A percentile compares a stretch with the other conserved stretches of the same genome.
These are phyloP conservation scores for Drosophila sp. DNA, from an alignment of 1,140 invertebrate species.

Conservation along the genomic window DNA sequence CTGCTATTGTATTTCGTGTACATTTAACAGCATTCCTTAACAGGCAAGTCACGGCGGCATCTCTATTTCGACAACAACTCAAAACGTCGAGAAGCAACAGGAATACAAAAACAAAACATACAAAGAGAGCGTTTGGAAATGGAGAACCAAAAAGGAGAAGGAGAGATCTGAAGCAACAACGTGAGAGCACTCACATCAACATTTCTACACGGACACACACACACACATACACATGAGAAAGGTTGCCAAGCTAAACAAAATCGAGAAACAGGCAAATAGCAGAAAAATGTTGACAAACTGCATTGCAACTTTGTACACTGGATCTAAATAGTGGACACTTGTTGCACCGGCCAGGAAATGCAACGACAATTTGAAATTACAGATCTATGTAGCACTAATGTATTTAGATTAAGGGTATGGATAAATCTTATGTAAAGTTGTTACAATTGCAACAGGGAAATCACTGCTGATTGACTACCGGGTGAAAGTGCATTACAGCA, in stretches of 20 bases:
- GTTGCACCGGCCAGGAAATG: constrained; percentile 17
- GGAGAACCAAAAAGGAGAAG: constrained; percentile 6
- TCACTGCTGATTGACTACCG: too few species aligned
- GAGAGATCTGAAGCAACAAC: constrained; percentile 6
- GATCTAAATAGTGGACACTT: constrained; percentile 10
- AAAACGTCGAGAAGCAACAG: constrained; percentile 16
- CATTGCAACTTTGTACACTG: constrained; percentile 12
- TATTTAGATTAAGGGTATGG: constrained; percentile 11
- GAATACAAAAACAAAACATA: constrained; percentile 1
- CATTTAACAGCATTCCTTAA: neutral
- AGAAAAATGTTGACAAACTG: constrained; percentile 21
- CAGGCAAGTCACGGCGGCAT: neutral
- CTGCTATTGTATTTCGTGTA: too few species aligned
- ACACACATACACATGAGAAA: neutral
- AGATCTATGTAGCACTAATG: neutral
- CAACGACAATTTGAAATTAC: constrained; percentile 6
- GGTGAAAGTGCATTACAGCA: neutral
- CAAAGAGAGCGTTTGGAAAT: neutral
- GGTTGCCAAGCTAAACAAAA: constrained; percentile 7
- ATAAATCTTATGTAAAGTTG: neutral
- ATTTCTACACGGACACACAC: neutral
- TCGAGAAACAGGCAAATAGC: neutral
- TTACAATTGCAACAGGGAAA: neutral
- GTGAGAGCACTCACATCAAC: constrained; percentile 12
- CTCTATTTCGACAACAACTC: neutral